A percentile compares a stretch with the other conserved stretches of the same genome.
These are phyloP conservation scores for Sebastes fasciatus DNA, from an alignment of 2,113 vertebrate species.

Conservation along the genomic window DNA sequence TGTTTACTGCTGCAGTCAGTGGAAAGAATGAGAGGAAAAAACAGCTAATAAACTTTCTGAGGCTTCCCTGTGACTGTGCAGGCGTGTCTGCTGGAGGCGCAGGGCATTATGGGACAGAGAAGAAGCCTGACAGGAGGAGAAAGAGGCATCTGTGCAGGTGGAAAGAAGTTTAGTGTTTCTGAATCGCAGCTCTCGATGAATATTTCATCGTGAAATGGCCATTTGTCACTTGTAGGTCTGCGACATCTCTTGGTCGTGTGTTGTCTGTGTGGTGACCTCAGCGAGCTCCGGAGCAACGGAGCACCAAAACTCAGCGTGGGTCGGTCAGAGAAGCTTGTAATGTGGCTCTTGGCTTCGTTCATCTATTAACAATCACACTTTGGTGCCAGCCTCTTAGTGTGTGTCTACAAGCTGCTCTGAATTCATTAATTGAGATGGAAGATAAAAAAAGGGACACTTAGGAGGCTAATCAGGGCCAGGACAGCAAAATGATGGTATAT, in stretches of 20 bases:
- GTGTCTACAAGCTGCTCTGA: slow-evolving; percentile 25
- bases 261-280: slow-evolving; percentile 25
- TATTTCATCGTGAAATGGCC: slow-evolving; percentile 56
- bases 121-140: slow-evolving; percentile 35
- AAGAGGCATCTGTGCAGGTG: slow-evolving; percentile 60
- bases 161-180: slow-evolving; percentile 61
- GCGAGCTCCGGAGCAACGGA: slow-evolving; percentile 22
- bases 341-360: slow-evolving; percentile 56
- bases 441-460: not conserved
- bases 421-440: slow-evolving; percentile 28
- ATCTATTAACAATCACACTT: slow-evolving; percentile 57
- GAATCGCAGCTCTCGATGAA: slow-evolving; percentile 40
- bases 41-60: slow-evolving; percentile 40
- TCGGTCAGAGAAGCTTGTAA: slow-evolving; percentile 57
- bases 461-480: not conserved
- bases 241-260: slow-evolving; percentile 13
- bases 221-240: slow-evolving; percentile 48
- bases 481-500: slow-evolving; percentile 2
- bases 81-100: slow-evolving; percentile 44
- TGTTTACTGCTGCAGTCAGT: slow-evolving; percentile 46
- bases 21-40: slow-evolving; percentile 32
- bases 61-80: slow-evolving; percentile 23
- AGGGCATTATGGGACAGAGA: slow-evolving; percentile 45
- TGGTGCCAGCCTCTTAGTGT: slow-evolving; percentile 49
- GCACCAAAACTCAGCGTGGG: slow-evolving; percentile 34